Evolutionary conservation across 2,113 vertebrate species (phyloP).

Genomic region (Gnathonemus longibarbis): DNA sequence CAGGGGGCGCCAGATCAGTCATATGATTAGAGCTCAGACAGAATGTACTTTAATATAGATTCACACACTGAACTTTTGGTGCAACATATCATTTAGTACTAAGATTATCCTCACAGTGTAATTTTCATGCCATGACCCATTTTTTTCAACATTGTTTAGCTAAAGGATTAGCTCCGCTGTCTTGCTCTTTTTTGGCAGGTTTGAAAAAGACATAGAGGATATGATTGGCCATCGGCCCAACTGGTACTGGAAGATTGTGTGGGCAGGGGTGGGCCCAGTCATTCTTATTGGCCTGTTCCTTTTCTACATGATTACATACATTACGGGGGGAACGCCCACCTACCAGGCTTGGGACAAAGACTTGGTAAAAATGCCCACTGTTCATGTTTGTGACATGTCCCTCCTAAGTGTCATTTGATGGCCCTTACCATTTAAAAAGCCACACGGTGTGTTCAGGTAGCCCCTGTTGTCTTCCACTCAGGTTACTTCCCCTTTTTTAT

Average conservation of each 20-base stretch:
- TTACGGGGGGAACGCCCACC: constrained; percentile 67
- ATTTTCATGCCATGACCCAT: not conserved
- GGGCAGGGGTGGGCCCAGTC: constrained; percentile 69
- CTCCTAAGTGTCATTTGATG: not conserved
- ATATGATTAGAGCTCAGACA: not conserved
- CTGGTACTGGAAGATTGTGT: constrained; percentile 84
- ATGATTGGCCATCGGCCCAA: constrained; percentile 72
- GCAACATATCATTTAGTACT: not conserved
- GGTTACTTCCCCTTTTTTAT: not conserved
- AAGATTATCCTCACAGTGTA: constrained; percentile 61
- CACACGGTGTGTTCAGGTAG: constrained; percentile 74
- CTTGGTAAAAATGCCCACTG: constrained; percentile 81
- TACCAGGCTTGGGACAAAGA: constrained; percentile 86
- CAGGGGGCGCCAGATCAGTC: not conserved
- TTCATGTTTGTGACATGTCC: not conserved
- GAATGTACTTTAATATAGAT: constrained; percentile 47
- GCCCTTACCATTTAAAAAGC: constrained; percentile 29
- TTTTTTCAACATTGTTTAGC: constrained; percentile 47
- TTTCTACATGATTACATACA: constrained; percentile 79
- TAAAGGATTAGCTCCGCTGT: constrained; percentile 29
- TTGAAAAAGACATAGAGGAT: constrained; percentile 78
- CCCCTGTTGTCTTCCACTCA: constrained; percentile 44
- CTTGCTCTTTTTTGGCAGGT: constrained; percentile 54
- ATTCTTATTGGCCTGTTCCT: constrained; percentile 74
- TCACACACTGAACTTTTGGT: constrained; percentile 68